Conservation (phyloP, 1,140 invertebrate genomes). For the Notospermus geniculatus region DNA sequence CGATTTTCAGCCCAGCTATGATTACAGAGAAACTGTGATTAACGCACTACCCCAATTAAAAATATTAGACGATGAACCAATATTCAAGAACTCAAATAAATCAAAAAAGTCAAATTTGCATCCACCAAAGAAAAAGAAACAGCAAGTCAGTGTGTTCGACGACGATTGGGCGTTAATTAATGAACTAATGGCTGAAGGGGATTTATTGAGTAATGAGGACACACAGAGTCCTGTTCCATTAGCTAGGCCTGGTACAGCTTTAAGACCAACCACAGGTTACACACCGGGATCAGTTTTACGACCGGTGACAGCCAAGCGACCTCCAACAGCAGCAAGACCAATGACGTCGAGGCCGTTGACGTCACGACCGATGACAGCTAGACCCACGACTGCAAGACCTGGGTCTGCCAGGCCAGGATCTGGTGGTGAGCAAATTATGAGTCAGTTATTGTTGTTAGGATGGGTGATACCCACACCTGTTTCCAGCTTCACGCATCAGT, state of each 20-base stretch:
- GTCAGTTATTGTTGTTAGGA: too few relatives aligned
- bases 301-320: conserved; percentile 43
- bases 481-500: too few relatives aligned
- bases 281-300: conserved; percentile 46
- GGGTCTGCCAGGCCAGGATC: conserved; percentile 19
- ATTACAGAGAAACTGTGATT: conserved; percentile 47
- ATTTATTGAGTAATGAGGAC: background rate
- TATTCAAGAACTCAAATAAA: conserved; percentile 22
- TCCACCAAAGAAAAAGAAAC: conserved; percentile 21
- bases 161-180: conserved; percentile 55
- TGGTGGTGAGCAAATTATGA: conserved; percentile 22
- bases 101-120: conserved; percentile 5
- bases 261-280: conserved; percentile 28
- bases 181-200: conserved; percentile 40
- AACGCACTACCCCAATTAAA: conserved; percentile 42
- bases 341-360: conserved; percentile 17
- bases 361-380: conserved; percentile 29
- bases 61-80: conserved; percentile 46
- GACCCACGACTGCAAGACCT: conserved; percentile 20
- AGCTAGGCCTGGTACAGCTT: conserved; percentile 8
- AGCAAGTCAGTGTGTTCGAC: conserved; percentile 41
- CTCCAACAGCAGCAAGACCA: conserved; percentile 26
- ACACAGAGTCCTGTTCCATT: background rate
- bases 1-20: conserved; percentile 40
- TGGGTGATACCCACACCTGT: too few relatives aligned